Percentiles rank a stretch among this genome's conserved stretches.
These are phyloP conservation scores for Drosophila rufa DNA, from an alignment of 1,140 invertebrate species.

Conservation along the genomic window DNA sequence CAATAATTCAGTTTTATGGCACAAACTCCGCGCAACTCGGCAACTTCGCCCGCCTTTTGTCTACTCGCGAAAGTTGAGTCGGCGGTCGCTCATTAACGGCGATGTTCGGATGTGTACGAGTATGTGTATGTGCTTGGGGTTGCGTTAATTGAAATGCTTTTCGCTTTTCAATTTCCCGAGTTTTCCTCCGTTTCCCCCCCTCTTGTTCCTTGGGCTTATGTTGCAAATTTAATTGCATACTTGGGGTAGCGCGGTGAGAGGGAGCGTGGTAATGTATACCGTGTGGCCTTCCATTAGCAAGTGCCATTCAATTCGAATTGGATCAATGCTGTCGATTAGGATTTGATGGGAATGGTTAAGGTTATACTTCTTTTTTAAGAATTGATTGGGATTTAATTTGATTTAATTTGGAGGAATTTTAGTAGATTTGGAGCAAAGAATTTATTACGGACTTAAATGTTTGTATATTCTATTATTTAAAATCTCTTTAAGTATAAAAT, in stretches of 20 bases:
- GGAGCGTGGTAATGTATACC: background rate
- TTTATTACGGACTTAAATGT: too few relatives aligned
- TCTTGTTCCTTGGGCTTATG: slow-evolving; percentile 32
- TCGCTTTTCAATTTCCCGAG: slow-evolving; percentile 52
- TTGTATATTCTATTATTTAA: too few relatives aligned
- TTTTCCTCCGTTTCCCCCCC: background rate
- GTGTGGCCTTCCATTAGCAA: slow-evolving; percentile 17
- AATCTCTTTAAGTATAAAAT: too few relatives aligned
- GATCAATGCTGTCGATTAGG: slow-evolving; percentile 23
- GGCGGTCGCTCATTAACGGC: slow-evolving; percentile 57
- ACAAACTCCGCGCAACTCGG: slow-evolving; percentile 49
- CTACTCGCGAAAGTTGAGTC: slow-evolving; percentile 41
- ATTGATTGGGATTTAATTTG: background rate
- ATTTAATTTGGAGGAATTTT: background rate
- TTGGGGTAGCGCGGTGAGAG: background rate
- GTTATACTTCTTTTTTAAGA: background rate
- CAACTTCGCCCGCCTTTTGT: slow-evolving; percentile 40
- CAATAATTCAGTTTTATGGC: slow-evolving; percentile 70
- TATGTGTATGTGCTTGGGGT: slow-evolving; percentile 2
- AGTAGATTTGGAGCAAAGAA: too few relatives aligned
- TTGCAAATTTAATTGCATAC: slow-evolving; percentile 49
- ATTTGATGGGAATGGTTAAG: background rate
- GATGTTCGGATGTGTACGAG: background rate
- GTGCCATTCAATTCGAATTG: slow-evolving; percentile 15
- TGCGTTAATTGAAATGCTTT: slow-evolving; percentile 66